These are phyloP conservation scores for Choloepus didactylus DNA, from an alignment of 2,797 vertebrate genomes.

Conservation along the genomic window DNA sequence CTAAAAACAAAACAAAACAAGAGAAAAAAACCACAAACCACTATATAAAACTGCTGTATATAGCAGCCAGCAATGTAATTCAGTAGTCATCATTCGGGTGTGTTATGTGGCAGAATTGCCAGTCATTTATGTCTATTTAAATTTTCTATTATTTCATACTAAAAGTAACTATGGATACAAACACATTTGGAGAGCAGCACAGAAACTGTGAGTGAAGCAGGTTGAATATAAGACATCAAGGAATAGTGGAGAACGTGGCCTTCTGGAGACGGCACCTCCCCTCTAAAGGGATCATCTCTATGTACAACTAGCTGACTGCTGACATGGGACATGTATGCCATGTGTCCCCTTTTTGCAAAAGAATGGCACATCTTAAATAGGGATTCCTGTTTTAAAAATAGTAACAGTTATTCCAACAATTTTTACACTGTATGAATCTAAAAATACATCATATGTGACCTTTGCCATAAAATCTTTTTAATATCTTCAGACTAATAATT, in stretches of 20 bases:
- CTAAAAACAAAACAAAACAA: background rate
- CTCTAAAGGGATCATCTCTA: background rate
- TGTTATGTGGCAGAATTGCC: background rate
- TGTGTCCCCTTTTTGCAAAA: background rate
- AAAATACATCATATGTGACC: background rate
- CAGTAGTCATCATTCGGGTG: background rate
- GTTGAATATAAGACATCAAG: too few relatives aligned
- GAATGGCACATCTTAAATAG: background rate
- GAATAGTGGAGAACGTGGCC: too few relatives aligned
- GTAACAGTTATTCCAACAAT: background rate
- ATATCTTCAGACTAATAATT: background rate
- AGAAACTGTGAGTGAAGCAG: background rate
- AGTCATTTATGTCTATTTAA: background rate
- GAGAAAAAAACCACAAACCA: too few relatives aligned
- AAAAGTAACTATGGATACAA: background rate
- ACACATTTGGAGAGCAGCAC: background rate
- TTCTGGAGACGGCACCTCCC: background rate
- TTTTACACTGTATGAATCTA: background rate
- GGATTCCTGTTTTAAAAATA: conserved; percentile 1
- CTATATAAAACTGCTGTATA: too few relatives aligned
- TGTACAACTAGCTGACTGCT: background rate
- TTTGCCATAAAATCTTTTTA: background rate
- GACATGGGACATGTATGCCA: background rate
- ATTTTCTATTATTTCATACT: background rate
- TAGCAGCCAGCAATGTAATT: background rate